Percentiles rank a stretch among this genome's conserved stretches.
These are phyloP conservation scores for Centropus bengalensis DNA, from an alignment of 2,113 vertebrate species.

Conservation along the genomic window DNA sequence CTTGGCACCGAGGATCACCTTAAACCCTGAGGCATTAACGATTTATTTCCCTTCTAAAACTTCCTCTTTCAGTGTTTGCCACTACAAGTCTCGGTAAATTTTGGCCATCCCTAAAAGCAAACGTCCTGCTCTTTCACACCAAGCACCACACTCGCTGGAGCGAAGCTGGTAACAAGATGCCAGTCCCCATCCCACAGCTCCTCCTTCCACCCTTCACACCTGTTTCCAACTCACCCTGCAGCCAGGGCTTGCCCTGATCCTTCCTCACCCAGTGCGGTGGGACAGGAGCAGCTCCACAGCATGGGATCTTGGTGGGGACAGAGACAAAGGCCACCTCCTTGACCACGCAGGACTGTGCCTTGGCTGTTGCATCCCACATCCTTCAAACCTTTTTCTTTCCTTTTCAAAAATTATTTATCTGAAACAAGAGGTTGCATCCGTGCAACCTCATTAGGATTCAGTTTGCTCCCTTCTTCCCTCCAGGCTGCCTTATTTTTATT, in stretches of 20 bases:
- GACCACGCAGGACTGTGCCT: not conserved
- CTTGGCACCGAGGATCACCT: not conserved
- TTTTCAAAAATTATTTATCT: accelerated
- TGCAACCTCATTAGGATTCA: constrained; percentile 9
- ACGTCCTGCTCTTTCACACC: not conserved
- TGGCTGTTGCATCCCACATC: not conserved
- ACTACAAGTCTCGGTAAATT: not conserved
- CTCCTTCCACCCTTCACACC: not conserved
- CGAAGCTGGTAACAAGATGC: not conserved
- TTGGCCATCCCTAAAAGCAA: not conserved
- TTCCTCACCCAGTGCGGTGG: accelerated
- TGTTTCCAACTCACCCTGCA: not conserved
- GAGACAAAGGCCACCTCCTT: not conserved
- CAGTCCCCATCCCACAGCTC: not conserved
- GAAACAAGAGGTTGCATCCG: not conserved
- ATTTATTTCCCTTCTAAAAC: constrained; percentile 37
- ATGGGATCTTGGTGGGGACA: not conserved
- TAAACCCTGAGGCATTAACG: not conserved
- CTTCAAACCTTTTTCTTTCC: not conserved
- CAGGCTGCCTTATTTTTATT: not conserved
- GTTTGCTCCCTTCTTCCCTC: not conserved
- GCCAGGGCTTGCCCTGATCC: not conserved
- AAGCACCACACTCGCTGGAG: accelerated
- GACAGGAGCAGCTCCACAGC: not conserved
- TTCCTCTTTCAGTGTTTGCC: constrained; percentile 19